Percentiles rank a stretch among this genome's conserved stretches.
Conservation (phyloP, 1,140 invertebrate genomes). For the Drosophila triauraria region DNA sequence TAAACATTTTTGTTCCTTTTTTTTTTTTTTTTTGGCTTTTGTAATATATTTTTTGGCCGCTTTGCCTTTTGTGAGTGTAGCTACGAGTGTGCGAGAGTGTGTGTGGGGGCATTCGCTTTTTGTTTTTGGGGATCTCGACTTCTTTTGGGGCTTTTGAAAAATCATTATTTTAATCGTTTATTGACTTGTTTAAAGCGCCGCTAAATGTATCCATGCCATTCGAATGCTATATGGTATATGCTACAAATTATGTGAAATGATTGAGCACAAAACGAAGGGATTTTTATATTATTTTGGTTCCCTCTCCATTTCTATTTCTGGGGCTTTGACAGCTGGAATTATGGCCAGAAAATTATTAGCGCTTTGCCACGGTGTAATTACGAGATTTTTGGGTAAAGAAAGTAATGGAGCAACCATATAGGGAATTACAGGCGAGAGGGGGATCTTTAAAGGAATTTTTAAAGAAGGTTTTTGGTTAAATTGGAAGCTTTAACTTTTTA, state of each 20-base stretch:
- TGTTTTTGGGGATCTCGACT: slow-evolving; percentile 30
- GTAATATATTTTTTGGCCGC: slow-evolving; percentile 52
- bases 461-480: not conserved
- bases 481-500: no score
- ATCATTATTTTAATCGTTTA: slow-evolving; percentile 84
- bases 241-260: slow-evolving; percentile 82
- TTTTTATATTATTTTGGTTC: slow-evolving; percentile 12
- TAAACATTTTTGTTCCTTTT: slow-evolving; percentile 46
- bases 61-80: slow-evolving; percentile 37
- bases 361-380: slow-evolving; percentile 16
- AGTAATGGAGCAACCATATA: slow-evolving; percentile 1
- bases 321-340: slow-evolving; percentile 51
- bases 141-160: slow-evolving; percentile 59
- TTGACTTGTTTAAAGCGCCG: slow-evolving; percentile 82
- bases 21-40: slow-evolving; percentile 29
- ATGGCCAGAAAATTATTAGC: slow-evolving; percentile 44
- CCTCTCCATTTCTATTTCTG: slow-evolving; percentile 6
- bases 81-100: slow-evolving; percentile 37
- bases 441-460: no score
- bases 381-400: slow-evolving; percentile 2
- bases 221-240: slow-evolving; percentile 29
- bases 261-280: slow-evolving; percentile 62
- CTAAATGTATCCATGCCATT: slow-evolving; percentile 55
- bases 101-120: slow-evolving; percentile 52
- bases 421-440: not conserved